Percentiles rank a stretch among this genome's conserved stretches.
phyloP scores from a whole-genome alignment of 1,140 invertebrate species.

The Caerostris extrusa region DNA sequence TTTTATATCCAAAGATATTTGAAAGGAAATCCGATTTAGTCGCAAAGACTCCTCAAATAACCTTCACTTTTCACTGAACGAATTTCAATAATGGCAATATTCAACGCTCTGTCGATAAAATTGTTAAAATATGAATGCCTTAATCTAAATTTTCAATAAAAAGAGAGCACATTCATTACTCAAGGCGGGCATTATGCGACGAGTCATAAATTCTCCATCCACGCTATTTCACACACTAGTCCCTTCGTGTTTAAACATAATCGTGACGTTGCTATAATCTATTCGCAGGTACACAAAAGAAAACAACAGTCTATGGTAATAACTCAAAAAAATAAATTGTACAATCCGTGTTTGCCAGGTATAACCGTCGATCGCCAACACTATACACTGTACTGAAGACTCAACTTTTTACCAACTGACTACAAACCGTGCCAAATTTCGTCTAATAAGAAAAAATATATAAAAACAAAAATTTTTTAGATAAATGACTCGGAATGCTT shows the following conservation, averaged over 20 bases:
- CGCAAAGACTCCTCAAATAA: no score
- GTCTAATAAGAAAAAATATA: background rate
- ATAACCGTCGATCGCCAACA: background rate
- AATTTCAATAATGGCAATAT: background rate
- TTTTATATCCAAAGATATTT: no score
- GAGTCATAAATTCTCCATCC: background rate
- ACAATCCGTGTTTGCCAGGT: slow-evolving; percentile 2
- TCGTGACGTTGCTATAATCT: slow-evolving; percentile 13
- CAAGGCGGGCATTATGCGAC: background rate
- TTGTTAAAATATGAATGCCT: slow-evolving; percentile 22
- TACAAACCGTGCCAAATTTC: background rate
- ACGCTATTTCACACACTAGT: background rate
- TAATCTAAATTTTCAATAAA: slow-evolving; percentile 28
- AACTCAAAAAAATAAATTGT: background rate
- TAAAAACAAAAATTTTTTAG: background rate
- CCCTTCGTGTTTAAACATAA: background rate
- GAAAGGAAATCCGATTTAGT: no score
- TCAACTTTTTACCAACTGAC: slow-evolving; percentile 21
- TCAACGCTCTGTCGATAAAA: background rate
- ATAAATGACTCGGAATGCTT: slow-evolving; percentile 55
- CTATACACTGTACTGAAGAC: background rate
- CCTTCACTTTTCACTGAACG: background rate
- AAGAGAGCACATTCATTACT: slow-evolving; percentile 1
- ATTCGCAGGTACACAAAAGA: background rate
- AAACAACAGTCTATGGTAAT: background rate